Evolutionary conservation across 2,113 vertebrate species (phyloP).

Genomic region (Panthera leo): DNA sequence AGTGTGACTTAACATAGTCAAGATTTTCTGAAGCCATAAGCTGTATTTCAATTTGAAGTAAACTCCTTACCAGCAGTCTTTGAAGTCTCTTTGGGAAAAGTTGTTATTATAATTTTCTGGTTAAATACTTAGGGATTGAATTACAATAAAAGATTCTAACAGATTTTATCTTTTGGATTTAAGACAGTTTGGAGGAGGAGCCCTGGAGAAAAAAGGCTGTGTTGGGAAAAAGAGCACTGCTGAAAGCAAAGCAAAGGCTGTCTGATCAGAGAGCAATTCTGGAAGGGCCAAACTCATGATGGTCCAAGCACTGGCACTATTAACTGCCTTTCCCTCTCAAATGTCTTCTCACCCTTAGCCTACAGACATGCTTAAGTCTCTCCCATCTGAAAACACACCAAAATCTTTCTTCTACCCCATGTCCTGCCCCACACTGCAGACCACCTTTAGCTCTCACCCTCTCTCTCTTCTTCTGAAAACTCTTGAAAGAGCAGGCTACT

Average conservation of each 20-base stretch:
- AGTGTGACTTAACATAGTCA: conserved; percentile 58
- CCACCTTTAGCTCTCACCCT: too few species aligned
- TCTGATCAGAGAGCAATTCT: background rate
- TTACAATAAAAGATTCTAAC: conserved; percentile 60
- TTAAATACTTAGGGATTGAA: conserved; percentile 72
- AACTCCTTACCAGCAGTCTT: conserved; percentile 64
- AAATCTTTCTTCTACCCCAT: background rate
- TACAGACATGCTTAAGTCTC: background rate
- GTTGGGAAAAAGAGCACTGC: background rate
- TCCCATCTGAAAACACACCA: background rate
- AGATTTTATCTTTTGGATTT: conserved; percentile 69
- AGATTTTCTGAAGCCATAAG: conserved; percentile 66
- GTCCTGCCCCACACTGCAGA: background rate
- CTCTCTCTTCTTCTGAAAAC: background rate
- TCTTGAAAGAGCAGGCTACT: background rate
- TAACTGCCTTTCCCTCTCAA: background rate
- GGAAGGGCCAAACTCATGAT: background rate
- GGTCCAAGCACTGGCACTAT: background rate
- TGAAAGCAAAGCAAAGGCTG: background rate
- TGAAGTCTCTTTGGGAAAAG: conserved; percentile 70
- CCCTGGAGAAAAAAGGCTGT: conserved; percentile 6
- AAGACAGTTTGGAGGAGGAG: conserved; percentile 46
- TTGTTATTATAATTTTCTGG: conserved; percentile 72
- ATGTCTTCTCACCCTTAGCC: background rate
- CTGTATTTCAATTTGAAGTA: conserved; percentile 65